Evolutionary conservation across 2,113 vertebrate species (phyloP).

Genomic region (Polyodon spathula): DNA sequence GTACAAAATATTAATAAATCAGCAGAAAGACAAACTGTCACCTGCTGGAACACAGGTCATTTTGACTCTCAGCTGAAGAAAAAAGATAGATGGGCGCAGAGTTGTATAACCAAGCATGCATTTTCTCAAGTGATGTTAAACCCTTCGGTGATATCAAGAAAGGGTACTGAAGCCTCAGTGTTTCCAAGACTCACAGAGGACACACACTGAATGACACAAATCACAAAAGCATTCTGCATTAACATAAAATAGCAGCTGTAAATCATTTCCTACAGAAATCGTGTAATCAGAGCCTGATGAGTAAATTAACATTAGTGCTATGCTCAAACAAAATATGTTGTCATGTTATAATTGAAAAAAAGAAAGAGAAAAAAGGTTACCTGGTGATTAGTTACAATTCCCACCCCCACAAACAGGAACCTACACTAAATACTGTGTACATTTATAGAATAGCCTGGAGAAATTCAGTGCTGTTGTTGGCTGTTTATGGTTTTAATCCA

Average conservation of each 20-base stretch:
- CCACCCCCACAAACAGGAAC: constrained; percentile 1
- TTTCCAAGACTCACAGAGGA: neutral
- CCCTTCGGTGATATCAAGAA: neutral
- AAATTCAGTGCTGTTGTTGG: too few relatives aligned
- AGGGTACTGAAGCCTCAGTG: neutral
- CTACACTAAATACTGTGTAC: neutral
- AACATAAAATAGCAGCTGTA: constrained; percentile 4
- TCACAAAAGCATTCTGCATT: constrained; percentile 1
- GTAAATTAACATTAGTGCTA: neutral
- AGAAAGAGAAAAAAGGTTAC: constrained; percentile 2
- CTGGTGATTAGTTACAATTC: constrained; percentile 1
- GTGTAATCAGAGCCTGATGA: too few relatives aligned
- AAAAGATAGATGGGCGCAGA: too few relatives aligned
- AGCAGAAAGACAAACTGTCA: constrained; percentile 61
- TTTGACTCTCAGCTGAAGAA: constrained; percentile 15
- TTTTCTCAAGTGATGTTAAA: too few relatives aligned
- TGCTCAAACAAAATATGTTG: neutral
- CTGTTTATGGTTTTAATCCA: too few relatives aligned
- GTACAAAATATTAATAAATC: constrained; percentile 76
- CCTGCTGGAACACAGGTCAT: constrained; percentile 40
- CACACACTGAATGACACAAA: neutral
- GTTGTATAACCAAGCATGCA: too few relatives aligned
- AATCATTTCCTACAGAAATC: neutral
- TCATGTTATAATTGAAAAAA: neutral
- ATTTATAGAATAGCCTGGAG: neutral